Conservation (phyloP, 1,140 invertebrate species). For the Varroa destructor region DNA sequence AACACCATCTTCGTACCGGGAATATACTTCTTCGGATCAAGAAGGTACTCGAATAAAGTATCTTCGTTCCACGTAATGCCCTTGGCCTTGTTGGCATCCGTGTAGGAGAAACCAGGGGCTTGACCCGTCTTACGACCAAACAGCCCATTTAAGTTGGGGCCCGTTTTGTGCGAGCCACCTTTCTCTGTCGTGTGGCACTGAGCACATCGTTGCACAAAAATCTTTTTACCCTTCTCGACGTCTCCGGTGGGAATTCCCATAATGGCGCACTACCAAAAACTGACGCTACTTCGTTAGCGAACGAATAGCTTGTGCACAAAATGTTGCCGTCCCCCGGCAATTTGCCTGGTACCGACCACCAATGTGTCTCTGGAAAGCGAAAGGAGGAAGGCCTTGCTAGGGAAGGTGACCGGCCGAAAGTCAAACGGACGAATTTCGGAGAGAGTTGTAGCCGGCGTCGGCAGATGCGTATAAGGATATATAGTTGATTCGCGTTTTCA, state of each 20-base stretch:
- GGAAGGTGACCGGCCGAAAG: too few species aligned
- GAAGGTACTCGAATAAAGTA: slow-evolving; percentile 85
- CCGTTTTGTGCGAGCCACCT: slow-evolving; percentile 91
- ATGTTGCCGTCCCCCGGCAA: too few species aligned
- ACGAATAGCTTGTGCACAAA: too few species aligned
- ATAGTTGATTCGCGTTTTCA: too few species aligned
- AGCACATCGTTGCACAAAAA: slow-evolving; percentile 87
- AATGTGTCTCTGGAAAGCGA: too few species aligned
- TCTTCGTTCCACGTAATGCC: slow-evolving; percentile 91
- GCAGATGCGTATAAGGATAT: too few species aligned
- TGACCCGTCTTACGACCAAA: slow-evolving; percentile 91
- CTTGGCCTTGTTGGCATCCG: slow-evolving; percentile 92
- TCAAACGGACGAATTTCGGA: too few species aligned
- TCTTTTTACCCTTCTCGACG: slow-evolving; percentile 90
- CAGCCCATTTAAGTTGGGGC: slow-evolving; percentile 86
- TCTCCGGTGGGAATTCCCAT: slow-evolving; percentile 61
- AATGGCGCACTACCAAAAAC: neutral
- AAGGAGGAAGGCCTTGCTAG: too few species aligned
- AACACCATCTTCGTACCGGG: slow-evolving; percentile 99
- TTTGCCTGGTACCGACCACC: too few species aligned
- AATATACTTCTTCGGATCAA: slow-evolving; percentile 98
- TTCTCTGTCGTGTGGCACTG: slow-evolving; percentile 94
- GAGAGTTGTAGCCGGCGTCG: too few species aligned
- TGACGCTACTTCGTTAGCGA: too few species aligned
- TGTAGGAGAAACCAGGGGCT: slow-evolving; percentile 77